Percentiles rank a stretch among this genome's conserved stretches.
phyloP scores from a whole-genome alignment of 2,888 invertebrate species.

The Rhogogaster chlorosoma region DNA sequence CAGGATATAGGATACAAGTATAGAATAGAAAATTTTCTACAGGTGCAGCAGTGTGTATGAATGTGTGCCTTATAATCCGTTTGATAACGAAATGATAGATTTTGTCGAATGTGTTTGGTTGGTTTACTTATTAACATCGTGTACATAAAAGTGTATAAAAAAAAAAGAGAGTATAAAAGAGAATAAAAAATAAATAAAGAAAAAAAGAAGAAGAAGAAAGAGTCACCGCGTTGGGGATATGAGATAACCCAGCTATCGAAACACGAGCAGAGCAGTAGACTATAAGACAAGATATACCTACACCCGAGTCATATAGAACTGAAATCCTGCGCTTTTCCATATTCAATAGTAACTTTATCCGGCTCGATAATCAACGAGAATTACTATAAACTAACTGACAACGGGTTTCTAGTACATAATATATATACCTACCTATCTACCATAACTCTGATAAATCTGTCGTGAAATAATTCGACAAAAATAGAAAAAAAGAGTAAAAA shows the following conservation, averaged over 20 bases:
- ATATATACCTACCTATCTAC: no score
- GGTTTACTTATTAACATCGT: neutral
- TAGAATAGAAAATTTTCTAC: neutral
- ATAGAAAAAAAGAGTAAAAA: neutral
- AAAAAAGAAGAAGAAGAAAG: neutral
- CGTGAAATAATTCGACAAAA: neutral
- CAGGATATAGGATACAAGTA: neutral
- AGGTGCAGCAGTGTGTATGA: neutral
- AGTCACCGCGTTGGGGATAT: neutral
- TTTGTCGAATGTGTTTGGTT: neutral
- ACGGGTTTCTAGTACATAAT: no score
- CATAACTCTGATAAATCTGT: no score
- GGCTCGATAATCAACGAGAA: slow-evolving; percentile 5
- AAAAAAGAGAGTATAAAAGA: neutral
- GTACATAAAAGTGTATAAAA: neutral
- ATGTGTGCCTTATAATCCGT: no score
- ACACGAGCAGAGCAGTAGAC: slow-evolving; percentile 26
- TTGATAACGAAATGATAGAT: neutral
- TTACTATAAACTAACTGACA: neutral
- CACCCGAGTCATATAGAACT: neutral
- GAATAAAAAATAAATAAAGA: neutral
- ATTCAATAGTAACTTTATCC: slow-evolving; percentile 41
- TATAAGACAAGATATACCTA: neutral
- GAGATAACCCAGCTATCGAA: slow-evolving; percentile 14
- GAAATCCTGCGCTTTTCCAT: slow-evolving; percentile 28